Evolutionary conservation across 2,888 invertebrate species (phyloP), one percentile per base, ranked within the genome.

Genomic region (Tetheella fluctuosa): DNA sequence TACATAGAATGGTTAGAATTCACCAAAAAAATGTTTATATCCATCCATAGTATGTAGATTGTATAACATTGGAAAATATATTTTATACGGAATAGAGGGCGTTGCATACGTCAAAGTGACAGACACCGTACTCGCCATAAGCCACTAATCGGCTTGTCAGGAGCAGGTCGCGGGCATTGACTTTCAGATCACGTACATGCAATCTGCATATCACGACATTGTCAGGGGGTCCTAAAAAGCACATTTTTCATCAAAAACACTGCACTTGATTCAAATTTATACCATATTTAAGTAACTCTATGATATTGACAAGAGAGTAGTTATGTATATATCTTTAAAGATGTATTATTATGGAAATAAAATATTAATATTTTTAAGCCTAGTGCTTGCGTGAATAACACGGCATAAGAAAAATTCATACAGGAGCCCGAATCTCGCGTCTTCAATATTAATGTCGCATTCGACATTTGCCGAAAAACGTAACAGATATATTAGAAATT

Each of bases 81-180:
- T 68, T 69, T 61, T 67, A 74, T 71, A 69, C 68, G 62, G 52
- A 30, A 30, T n/a, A 34, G 39, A 53, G 37, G 53, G 58, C 52
- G 34, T 59, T 39, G 54, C 62, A 59, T 52, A 54, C 57, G 59
- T 64, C 62, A 61, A 57, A 64, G 66, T 74, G 76, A 72, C 77
- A 69, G 68, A 61, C 62, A 69, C 70, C 71, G 71, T 66, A 70
- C 70, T 70, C 65, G 64, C 70, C 68, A 65, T 73, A 76, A 85
- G 79, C 83, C 82, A 81, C 85, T 90, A 90, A 90, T 90, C 89
- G 88, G 81, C 86, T 87, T 86, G 89, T 89, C 90, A 87, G 76
- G 81, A 79, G 69, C 89, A 88, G 81, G 70, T 71, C 76, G 70
- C 69, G 71, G 76, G 65, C 79, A 84, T 89, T 85, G 86, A 85